A percentile compares a stretch with the other conserved stretches of the same genome.
Evolutionary conservation across 2,888 invertebrate species (phyloP).

Genomic region (Drosophila austrosaltans): DNA sequence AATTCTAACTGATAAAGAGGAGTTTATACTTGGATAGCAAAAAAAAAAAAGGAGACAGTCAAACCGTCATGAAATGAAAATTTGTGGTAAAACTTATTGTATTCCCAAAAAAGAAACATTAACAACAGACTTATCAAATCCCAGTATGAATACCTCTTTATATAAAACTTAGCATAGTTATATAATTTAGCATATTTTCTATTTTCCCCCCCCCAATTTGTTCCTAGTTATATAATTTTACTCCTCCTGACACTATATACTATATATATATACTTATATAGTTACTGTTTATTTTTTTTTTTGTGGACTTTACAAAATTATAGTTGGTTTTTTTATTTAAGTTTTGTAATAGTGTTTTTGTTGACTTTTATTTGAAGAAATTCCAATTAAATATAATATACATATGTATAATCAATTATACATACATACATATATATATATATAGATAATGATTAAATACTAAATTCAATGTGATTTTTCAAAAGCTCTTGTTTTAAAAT

Average conservation of each 20-base stretch:
- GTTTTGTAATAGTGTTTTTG: slow-evolving; percentile 24
- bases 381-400: slow-evolving; percentile 32
- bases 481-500: slow-evolving; percentile 30
- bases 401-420: slow-evolving; percentile 1
- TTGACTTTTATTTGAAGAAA: slow-evolving; percentile 40
- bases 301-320: slow-evolving; percentile 20
- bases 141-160: slow-evolving; percentile 15
- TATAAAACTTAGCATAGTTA: slow-evolving; percentile 4
- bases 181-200: background rate
- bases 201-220: background rate
- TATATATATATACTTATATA: slow-evolving; percentile 2
- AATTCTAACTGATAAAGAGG: slow-evolving; percentile 41
- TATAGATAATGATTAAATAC: slow-evolving; percentile 14
- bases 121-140: slow-evolving; percentile 5
- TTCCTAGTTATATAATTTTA: slow-evolving; percentile 10
- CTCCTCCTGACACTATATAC: too few relatives aligned
- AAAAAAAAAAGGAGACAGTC: background rate
- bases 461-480: slow-evolving; percentile 17
- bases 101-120: background rate
- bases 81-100: too few relatives aligned
- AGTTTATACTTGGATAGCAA: slow-evolving; percentile 6
- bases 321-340: slow-evolving; percentile 31
- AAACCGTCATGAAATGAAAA: background rate
- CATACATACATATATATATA: slow-evolving; percentile 15
- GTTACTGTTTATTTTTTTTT: slow-evolving; percentile 17